Conservation (phyloP, 2,113 vertebrate species). For the Arenaria interpres region DNA sequence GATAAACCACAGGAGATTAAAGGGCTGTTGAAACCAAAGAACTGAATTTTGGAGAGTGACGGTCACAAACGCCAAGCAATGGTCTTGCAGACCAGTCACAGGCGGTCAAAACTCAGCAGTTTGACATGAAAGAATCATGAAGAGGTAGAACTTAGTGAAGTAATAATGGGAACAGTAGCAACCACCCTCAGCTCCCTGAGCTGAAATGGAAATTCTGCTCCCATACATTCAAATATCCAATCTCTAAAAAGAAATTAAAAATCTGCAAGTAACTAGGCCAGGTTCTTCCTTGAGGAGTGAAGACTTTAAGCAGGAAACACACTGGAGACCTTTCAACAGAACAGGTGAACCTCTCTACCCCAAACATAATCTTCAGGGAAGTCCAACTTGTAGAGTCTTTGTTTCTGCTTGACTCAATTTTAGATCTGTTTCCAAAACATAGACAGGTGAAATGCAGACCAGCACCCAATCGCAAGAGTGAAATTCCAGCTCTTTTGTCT, state of each 20-base stretch:
- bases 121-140: background rate
- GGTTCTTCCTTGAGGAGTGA: background rate
- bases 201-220: background rate
- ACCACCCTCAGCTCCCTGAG: background rate
- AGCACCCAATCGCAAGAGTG: background rate
- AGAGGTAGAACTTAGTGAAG: background rate
- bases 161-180: background rate
- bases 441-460: background rate
- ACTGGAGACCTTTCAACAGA: background rate
- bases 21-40: background rate
- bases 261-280: background rate
- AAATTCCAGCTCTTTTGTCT: background rate
- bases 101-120: background rate
- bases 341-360: background rate
- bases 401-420: background rate
- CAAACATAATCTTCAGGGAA: background rate
- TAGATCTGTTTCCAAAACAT: background rate
- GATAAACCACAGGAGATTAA: background rate
- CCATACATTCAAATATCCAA: background rate
- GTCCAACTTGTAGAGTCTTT: background rate
- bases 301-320: background rate
- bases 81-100: background rate
- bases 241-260: background rate
- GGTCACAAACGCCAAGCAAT: background rate
- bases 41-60: background rate